Evolutionary conservation across 2,888 invertebrate genomes (phyloP), one percentile per base, ranked within the genome.

Genomic region (Amorpha juglandis): DNA sequence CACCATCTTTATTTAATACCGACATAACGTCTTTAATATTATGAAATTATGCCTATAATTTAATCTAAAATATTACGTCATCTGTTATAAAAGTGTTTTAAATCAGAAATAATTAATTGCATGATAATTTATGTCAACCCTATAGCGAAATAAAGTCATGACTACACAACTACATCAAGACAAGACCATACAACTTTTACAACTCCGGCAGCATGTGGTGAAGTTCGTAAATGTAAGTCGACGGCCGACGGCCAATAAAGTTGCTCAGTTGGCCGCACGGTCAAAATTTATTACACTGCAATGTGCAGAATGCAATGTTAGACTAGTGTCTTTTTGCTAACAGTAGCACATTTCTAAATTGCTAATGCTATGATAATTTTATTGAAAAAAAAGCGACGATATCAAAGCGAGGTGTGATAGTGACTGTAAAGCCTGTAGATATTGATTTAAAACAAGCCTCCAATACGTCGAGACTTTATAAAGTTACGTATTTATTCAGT

Each of bases 141-240:
- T 38, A 27, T 27, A 38, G 9, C 38, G 38, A n/a, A 35, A 33
- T 53, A 16, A 55, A 55, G 55, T 16, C 9, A 16, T 55, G 16
- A 16, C n/a, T 16, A 55, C 38, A 38, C 38, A 38, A 38, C n/a
- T 35, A 38, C 35, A 55, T 38, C 1, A 52, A 6, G 27, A 9
- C 35, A 2, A 38, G 1, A 55, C 55, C 9, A 38, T 6, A 42
- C 19, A 6, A 58, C 16, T 58, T 58, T 58, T 42, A 58, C 58
- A 42, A 58, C 58, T 38, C 19, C 19, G 1, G 16, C 48, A 9
- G 11, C 38, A 19, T 58, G 42, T 42, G 42, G 38, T 19, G 12
- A 52, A 52, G 27, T 27, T 38, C 58, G 38, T 58, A 58, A 58
- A 38, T 42, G 42, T 58, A 58, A 58, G 19, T 42, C 12, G 33